Evolutionary conservation across 2,888 invertebrate genomes (phyloP).

Genomic region (Drosophila nr. medialis): DNA sequence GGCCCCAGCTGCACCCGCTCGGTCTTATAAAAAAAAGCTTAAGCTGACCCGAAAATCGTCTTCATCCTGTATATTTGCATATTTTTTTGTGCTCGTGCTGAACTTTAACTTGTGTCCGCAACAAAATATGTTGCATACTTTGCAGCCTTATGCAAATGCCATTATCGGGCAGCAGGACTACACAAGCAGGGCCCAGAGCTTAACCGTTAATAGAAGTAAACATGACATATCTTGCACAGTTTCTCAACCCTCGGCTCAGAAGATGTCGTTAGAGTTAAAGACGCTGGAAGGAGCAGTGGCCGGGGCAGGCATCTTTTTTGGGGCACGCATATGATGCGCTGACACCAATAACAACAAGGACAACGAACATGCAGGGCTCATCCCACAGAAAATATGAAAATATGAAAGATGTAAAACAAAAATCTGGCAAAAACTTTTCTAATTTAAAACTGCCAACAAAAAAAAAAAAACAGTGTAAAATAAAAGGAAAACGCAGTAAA

Average conservation of each 20-base stretch:
- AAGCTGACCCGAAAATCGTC: slow-evolving; percentile 58
- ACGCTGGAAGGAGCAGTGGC: slow-evolving; percentile 6
- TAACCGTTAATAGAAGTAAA: slow-evolving; percentile 76
- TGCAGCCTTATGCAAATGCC: slow-evolving; percentile 73
- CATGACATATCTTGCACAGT: slow-evolving; percentile 65
- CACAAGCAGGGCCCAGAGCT: slow-evolving; percentile 20
- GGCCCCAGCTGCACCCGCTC: slow-evolving; percentile 29
- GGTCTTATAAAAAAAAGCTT: slow-evolving; percentile 59
- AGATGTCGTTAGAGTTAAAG: slow-evolving; percentile 35
- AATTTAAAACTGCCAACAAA: slow-evolving; percentile 79
- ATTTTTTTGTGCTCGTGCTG: slow-evolving; percentile 50
- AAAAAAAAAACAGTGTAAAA: slow-evolving; percentile 46
- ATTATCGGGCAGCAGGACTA: slow-evolving; percentile 40
- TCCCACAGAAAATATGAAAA: slow-evolving; percentile 80
- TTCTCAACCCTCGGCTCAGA: slow-evolving; percentile 27
- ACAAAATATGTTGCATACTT: slow-evolving; percentile 73
- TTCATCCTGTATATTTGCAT: slow-evolving; percentile 42
- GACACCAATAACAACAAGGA: slow-evolving; percentile 57
- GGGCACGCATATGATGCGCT: slow-evolving; percentile 68
- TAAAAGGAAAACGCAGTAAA: slow-evolving; percentile 62
- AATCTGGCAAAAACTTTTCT: slow-evolving; percentile 78
- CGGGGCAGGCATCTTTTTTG: slow-evolving; percentile 33
- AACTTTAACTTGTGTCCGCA: slow-evolving; percentile 42
- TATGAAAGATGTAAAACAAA: slow-evolving; percentile 81
- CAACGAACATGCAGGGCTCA: slow-evolving; percentile 71